A percentile compares a stretch with the other conserved stretches of the same genome.
phyloP scores from a whole-genome alignment of 2,888 invertebrate species.

The Sepiola atlantica region DNA sequence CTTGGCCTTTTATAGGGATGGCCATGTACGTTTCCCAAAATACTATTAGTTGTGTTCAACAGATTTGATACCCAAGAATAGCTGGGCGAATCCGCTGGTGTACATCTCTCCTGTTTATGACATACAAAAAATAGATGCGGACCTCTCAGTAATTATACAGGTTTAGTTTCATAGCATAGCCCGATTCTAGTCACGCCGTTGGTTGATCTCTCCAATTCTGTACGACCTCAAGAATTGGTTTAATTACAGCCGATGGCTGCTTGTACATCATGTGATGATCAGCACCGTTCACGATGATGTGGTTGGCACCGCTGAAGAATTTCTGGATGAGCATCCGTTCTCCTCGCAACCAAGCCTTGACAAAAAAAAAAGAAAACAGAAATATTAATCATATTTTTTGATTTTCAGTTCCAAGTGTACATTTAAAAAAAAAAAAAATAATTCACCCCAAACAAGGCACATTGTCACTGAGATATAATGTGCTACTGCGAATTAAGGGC shows the following conservation, averaged over 20 bases:
- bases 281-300: constrained; percentile 70
- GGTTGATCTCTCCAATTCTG: constrained; percentile 57
- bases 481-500: too few species aligned
- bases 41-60: not conserved
- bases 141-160: constrained; percentile 41
- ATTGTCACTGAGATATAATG: too few species aligned
- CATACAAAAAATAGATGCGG: not conserved
- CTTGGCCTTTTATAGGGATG: not conserved
- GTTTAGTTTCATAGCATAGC: constrained; percentile 43
- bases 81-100: not conserved
- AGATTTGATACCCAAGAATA: not conserved
- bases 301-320: constrained; percentile 65
- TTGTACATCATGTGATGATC: constrained; percentile 70
- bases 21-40: not conserved
- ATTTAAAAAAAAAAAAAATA: too few species aligned
- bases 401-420: too few species aligned
- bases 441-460: too few species aligned
- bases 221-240: constrained; percentile 66
- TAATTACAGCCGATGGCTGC: constrained; percentile 64
- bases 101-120: too few species aligned
- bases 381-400: not conserved
- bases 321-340: constrained; percentile 67
- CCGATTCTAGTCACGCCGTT: constrained; percentile 45
- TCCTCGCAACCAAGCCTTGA: constrained; percentile 72
- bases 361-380: constrained; percentile 45